phyloP scores from a whole-genome alignment of 92 coral and sea anemone genomes.

The Heteractis magnifica region DNA sequence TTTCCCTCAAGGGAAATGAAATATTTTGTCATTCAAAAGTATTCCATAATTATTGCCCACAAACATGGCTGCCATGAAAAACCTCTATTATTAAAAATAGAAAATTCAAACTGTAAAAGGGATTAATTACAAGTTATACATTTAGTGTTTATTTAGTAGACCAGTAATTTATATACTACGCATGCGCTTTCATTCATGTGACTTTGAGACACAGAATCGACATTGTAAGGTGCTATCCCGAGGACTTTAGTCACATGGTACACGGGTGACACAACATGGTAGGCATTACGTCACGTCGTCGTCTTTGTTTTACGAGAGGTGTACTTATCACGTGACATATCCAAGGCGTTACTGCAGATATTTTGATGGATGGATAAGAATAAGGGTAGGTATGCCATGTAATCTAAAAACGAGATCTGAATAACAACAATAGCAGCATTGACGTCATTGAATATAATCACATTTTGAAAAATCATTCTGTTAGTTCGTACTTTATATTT shows the following conservation, averaged over 20 bases:
- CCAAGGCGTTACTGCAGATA: slow-evolving; percentile 80
- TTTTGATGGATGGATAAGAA: slow-evolving; percentile 78
- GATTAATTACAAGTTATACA: too few relatives aligned
- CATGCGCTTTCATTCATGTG: not conserved
- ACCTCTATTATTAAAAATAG: too few relatives aligned
- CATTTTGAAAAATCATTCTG: too few relatives aligned
- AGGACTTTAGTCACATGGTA: not conserved
- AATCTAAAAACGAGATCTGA: slow-evolving; percentile 81
- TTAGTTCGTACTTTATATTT: too few relatives aligned
- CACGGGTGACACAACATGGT: not conserved
- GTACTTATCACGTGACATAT: slow-evolving; percentile 89
- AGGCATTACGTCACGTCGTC: not conserved
- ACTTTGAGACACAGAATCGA: not conserved
- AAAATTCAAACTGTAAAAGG: too few relatives aligned
- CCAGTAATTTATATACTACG: too few relatives aligned
- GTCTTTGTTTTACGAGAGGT: slow-evolving; percentile 20
- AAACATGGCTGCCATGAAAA: too few relatives aligned
- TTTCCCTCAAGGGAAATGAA: too few relatives aligned
- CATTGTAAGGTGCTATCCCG: too few relatives aligned
- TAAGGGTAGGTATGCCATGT: slow-evolving; percentile 89
- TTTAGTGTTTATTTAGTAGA: too few relatives aligned
- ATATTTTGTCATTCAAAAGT: too few relatives aligned
- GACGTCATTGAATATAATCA: not conserved
- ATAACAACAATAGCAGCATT: not conserved
- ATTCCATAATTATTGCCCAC: too few relatives aligned